Conservation (phyloP, 2,113 vertebrate genomes). For the Todiramphus saurophagus region DNA sequence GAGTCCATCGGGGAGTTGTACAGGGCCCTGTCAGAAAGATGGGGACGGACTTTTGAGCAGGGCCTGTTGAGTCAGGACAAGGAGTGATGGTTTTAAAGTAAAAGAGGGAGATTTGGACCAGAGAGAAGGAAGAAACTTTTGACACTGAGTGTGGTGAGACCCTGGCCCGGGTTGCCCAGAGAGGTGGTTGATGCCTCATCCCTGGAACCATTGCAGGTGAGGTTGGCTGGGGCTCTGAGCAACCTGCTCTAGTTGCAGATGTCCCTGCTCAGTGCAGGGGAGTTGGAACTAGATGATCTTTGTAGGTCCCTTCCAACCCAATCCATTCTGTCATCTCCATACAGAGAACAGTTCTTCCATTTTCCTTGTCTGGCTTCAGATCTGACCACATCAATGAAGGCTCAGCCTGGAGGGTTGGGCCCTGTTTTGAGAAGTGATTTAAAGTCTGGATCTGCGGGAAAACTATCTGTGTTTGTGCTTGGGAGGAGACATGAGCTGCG, state of each 20-base stretch:
- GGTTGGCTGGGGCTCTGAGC: background rate
- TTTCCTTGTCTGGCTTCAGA: background rate
- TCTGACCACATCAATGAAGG: rapidly evolving
- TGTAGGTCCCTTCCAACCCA: background rate
- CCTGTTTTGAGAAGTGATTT: background rate
- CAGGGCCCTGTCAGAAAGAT: background rate
- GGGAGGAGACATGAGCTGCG: background rate
- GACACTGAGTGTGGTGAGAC: background rate
- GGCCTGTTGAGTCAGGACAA: background rate
- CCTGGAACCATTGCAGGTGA: background rate
- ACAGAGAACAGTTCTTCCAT: background rate
- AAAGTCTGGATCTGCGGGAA: background rate
- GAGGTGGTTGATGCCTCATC: background rate
- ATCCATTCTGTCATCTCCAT: rapidly evolving
- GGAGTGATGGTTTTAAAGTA: background rate
- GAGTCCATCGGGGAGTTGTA: rapidly evolving
- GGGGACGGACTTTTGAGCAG: background rate
- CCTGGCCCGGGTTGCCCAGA: background rate
- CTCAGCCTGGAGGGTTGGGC: background rate
- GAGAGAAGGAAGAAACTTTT: too few relatives aligned
- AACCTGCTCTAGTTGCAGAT: rapidly evolving
- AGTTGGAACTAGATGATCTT: background rate
- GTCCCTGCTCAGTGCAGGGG: background rate
- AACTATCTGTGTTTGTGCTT: rapidly evolving
- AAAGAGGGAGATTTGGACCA: background rate